Evolutionary conservation across 2,888 invertebrate species (phyloP).

Genomic region (Ichneumon xanthorius): DNA sequence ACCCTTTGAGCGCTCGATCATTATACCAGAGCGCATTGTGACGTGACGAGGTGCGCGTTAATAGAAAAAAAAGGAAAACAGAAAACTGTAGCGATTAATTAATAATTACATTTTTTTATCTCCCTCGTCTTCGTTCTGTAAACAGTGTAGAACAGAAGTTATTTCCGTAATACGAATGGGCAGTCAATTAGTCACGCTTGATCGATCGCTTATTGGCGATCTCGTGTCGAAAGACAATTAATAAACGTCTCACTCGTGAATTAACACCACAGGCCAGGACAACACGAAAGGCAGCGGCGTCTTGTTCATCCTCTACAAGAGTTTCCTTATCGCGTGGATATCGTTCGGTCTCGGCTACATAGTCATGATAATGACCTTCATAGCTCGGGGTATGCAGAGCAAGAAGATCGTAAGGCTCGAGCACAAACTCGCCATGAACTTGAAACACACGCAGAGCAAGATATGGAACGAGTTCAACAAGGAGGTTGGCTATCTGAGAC

Average conservation of each 20-base stretch:
- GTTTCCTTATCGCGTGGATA: constrained; percentile 94
- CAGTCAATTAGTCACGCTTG: constrained; percentile 23
- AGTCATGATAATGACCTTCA: constrained; percentile 95
- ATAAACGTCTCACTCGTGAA: constrained; percentile 17
- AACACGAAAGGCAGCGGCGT: constrained; percentile 85
- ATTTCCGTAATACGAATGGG: constrained; percentile 7
- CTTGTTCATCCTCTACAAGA: constrained; percentile 91
- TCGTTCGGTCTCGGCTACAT: constrained; percentile 96
- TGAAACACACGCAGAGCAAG: constrained; percentile 92
- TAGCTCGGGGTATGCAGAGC: constrained; percentile 91
- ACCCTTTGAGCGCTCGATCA: background rate
- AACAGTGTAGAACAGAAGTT: background rate
- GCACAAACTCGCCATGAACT: constrained; percentile 91
- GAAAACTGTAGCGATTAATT: constrained; percentile 6
- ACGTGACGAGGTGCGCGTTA: background rate
- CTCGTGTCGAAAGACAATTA: constrained; percentile 6
- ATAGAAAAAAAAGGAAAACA: background rate
- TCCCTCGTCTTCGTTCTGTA: background rate
- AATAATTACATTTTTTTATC: background rate
- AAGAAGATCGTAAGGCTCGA: constrained; percentile 91
- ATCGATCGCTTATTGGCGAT: constrained; percentile 31
- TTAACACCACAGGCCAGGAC: constrained; percentile 78
- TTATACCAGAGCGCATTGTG: background rate
- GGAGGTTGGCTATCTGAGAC: constrained; percentile 90
- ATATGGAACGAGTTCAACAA: constrained; percentile 92